Percentiles rank a stretch among this genome's conserved stretches.
phyloP scores from a whole-genome alignment of 2,888 invertebrate species.

The Fragum whitleyi region DNA sequence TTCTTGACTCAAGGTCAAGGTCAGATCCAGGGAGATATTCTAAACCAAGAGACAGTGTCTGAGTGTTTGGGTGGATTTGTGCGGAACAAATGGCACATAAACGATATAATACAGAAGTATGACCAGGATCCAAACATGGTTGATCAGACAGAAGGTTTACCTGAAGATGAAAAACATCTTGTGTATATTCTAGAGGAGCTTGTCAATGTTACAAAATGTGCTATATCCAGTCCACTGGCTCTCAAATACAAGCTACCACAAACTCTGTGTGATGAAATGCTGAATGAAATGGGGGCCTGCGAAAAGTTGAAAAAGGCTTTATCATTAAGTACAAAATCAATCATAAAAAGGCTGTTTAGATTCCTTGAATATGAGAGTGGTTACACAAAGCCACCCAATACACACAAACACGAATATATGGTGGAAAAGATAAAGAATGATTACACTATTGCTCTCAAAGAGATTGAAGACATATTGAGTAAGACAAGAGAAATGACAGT shows the following conservation, averaged over 20 bases:
- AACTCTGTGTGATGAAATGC: slow-evolving; percentile 1
- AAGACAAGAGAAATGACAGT: slow-evolving; percentile 10
- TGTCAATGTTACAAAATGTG: neutral
- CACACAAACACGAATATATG: slow-evolving; percentile 18
- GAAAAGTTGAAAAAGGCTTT: slow-evolving; percentile 6
- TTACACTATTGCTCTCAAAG: slow-evolving; percentile 15
- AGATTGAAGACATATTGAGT: slow-evolving; percentile 25
- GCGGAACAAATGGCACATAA: slow-evolving; percentile 4
- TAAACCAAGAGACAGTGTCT: neutral
- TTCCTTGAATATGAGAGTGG: neutral
- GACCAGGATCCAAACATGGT: neutral
- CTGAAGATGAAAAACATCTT: slow-evolving; percentile 8
- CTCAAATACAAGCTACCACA: slow-evolving; percentile 12
- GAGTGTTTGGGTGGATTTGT: slow-evolving; percentile 1
- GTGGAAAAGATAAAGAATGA: slow-evolving; percentile 20
- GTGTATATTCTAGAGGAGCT: neutral
- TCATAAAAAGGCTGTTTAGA: slow-evolving; percentile 11
- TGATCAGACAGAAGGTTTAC: neutral
- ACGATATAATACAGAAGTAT: neutral
- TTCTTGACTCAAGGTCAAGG: neutral
- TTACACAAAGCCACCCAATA: neutral
- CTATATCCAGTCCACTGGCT: neutral
- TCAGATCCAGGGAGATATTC: neutral
- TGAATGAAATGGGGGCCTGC: neutral
- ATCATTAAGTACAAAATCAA: slow-evolving; percentile 11